Evolutionary conservation across 2,888 invertebrate genomes (phyloP), one percentile per base, ranked within the genome.

Genomic region (Noctua pronuba): DNA sequence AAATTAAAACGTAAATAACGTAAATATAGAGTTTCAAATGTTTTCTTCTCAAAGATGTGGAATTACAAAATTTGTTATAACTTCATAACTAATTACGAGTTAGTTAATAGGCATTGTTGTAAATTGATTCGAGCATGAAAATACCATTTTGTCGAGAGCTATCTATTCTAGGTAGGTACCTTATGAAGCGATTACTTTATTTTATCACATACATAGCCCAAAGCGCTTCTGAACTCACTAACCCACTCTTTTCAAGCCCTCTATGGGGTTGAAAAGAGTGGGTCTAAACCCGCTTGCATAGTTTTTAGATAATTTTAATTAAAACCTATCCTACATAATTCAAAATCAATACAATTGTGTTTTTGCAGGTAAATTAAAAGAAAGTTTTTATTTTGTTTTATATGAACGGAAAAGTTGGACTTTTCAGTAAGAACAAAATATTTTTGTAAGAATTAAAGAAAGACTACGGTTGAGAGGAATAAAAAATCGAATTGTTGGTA

Each of bases 341-440:
- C 21, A 66, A 58, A 70, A 73, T 64, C 8, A 76, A 73, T 28
- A 71, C 58, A 82, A 73, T n/a, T 28, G 8, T 24, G 28, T 55
- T 44, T 58, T 72, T 58, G 16, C 16, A 49, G 24, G 8, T 49
- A 13, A 55, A 58, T 6, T 28, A 16, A 13, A 13, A 58, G 7
- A 28, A 58, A 58, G n/a, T 58, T 73, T 82, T 72, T 64, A n/a
- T 64, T 64, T 80, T 35, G 11, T 72, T 64, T 49, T 24, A 58
- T 0, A 21, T 21, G 5, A 21, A 46, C 10, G 5, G 16, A 55
- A 64, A 21, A 41, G n/a, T 64, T 41, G 28, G 38, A 16, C 35
- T 67, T 66, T 55, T 35, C 24, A 35, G 28, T 72, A 21, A 38
- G 1, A 11, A 55, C 4, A 31, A 49, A 65, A 44, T 38, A 1